phyloP scores from a whole-genome alignment of 2,888 invertebrate species.

The Penaeus monodon region DNA sequence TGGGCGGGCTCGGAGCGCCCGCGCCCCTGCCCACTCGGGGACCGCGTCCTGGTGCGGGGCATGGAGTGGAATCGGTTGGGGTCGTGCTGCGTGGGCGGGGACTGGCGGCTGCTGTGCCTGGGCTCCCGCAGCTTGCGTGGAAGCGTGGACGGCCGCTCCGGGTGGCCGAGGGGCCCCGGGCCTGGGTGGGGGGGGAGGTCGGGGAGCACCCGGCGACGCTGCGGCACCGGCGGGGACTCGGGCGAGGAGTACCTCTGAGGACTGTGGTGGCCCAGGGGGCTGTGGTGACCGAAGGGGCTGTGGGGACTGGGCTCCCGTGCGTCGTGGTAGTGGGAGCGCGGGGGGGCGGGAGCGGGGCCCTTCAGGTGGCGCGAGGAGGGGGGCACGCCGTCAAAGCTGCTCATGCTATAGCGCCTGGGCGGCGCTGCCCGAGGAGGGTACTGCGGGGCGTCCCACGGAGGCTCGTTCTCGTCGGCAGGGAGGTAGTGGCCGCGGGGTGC shows the following conservation, averaged over 20 bases:
- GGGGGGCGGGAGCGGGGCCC: slow-evolving; percentile 36
- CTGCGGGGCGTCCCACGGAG: slow-evolving; percentile 38
- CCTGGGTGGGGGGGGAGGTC: slow-evolving; percentile 22
- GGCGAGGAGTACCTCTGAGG: not conserved
- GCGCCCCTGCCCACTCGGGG: slow-evolving; percentile 35
- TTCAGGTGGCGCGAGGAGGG: slow-evolving; percentile 24
- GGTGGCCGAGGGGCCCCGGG: not conserved
- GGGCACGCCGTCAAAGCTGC: slow-evolving; percentile 48
- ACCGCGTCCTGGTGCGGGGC: slow-evolving; percentile 43
- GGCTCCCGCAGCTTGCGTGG: slow-evolving; percentile 44
- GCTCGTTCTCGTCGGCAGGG: slow-evolving; percentile 55
- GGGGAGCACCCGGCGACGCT: slow-evolving; percentile 41
- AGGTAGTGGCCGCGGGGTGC: slow-evolving; percentile 37
- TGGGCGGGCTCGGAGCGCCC: slow-evolving; percentile 45
- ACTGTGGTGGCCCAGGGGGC: slow-evolving; percentile 2
- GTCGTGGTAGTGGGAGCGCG: not conserved
- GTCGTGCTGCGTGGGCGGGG: slow-evolving; percentile 25
- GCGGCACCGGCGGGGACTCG: slow-evolving; percentile 28
- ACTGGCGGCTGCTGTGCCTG: slow-evolving; percentile 2
- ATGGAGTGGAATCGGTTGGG: slow-evolving; percentile 56
- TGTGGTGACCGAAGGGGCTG: not conserved
- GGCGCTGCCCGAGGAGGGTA: slow-evolving; percentile 24
- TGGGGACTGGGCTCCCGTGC: too few relatives aligned
- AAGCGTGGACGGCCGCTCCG: slow-evolving; percentile 46
- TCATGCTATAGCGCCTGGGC: slow-evolving; percentile 55